Evolutionary conservation across 2,888 invertebrate genomes (phyloP), one percentile per base, ranked within the genome.

Genomic region (Anorthoa munda): DNA sequence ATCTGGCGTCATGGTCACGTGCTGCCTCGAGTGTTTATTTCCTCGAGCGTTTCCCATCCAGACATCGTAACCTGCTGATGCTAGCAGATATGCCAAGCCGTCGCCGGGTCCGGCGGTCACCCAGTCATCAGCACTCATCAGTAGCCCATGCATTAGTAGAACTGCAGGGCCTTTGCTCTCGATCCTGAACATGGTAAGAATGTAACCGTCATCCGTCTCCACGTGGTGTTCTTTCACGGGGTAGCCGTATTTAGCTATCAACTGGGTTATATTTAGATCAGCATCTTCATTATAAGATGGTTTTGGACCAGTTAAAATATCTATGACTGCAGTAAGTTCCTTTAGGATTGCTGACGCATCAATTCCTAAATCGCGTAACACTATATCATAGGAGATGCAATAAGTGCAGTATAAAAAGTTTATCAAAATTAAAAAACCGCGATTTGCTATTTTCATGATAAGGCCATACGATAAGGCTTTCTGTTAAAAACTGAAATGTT

Each of bases 1-100:
- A 9, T 74, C 79, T 2, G 94, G 86, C 45, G 90, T 77, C 89
- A 92, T 79, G 0, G 87, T 89, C 0, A 86, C 84, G 86, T 98
- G 97, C 11, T 71, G 58, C 60, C 93, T 92, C 3, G 96, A 96
- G 88, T 97, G 97, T 0, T 96, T 97, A 90, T 98, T 98, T 17
- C 98, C 98, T 74, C 98, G 94, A 23, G 97, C 97, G 92, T 98
- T 98, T 4, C 98, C 98, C 79, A 98, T 84, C 98, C 98, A 98
- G 3, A 97, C 97, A 86, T 97, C 97, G 83, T 97, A 97, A 13
- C 97, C 97, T 17, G 91, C 89, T 79, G 97, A 96, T 1, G 97
- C 94, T 60, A 97, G 96, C 86, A 97, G 94, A 93, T 95, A 97
- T 87, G 92, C 97, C 21, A 89, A 91, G 90, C 93, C 97, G 84